phyloP scores from a whole-genome alignment of 2,113 vertebrate genomes.

The Ailurus styani region DNA sequence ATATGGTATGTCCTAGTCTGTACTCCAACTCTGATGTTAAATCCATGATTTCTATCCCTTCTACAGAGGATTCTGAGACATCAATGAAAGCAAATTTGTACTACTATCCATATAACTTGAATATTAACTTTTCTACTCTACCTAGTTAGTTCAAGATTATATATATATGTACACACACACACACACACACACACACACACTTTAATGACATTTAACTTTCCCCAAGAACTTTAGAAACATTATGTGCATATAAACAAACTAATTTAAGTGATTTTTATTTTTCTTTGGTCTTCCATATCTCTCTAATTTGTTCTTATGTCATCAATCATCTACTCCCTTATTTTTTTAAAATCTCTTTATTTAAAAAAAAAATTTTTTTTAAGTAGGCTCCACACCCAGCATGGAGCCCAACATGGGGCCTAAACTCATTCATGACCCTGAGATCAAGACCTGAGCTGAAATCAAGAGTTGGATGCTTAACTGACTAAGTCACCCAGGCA shows the following conservation, averaged over 20 bases:
- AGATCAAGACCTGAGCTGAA: neutral
- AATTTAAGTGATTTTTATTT: neutral
- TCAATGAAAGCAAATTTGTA: neutral
- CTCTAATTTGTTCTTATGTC: neutral
- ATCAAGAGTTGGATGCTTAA: neutral
- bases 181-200: neutral
- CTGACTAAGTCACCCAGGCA: neutral
- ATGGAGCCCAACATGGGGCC: neutral
- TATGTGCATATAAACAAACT: neutral
- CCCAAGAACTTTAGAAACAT: neutral
- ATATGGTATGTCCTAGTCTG: neutral
- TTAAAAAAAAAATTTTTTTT: neutral
- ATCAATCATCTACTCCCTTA: neutral
- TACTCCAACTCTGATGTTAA: neutral
- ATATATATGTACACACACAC: neutral
- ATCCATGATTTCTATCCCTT: neutral
- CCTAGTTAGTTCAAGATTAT: neutral
- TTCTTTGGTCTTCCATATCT: neutral
- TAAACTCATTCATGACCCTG: neutral
- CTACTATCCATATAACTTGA: neutral
- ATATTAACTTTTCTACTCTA: neutral
- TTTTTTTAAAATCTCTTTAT: neutral
- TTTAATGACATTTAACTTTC: constrained; percentile 10
- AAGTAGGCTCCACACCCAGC: neutral
- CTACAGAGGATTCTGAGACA: neutral